phyloP scores from a whole-genome alignment of 2,113 vertebrate species.

The Gobius niger region DNA sequence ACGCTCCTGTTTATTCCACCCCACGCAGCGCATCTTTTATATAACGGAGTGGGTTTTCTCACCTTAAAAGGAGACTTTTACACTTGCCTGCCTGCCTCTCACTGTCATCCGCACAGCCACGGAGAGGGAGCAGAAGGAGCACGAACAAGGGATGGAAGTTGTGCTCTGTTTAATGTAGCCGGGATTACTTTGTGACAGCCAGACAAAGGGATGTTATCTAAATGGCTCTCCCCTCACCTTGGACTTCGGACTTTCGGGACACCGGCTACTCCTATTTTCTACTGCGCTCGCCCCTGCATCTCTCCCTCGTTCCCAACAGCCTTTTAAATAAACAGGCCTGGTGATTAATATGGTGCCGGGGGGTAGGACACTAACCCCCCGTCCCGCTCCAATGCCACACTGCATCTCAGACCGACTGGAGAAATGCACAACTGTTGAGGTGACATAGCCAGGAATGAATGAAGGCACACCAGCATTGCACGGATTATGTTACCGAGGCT shows the following conservation, averaged over 20 bases:
- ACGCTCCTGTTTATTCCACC: slow-evolving; percentile 52
- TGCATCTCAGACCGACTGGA: slow-evolving; percentile 54
- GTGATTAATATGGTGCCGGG: slow-evolving; percentile 74
- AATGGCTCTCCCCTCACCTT: slow-evolving; percentile 29
- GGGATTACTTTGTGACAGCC: slow-evolving; percentile 29
- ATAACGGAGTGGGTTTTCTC: slow-evolving; percentile 73
- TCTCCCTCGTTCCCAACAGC: slow-evolving; percentile 54
- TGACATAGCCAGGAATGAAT: slow-evolving; percentile 48
- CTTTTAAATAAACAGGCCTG: slow-evolving; percentile 60
- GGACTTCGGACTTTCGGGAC: slow-evolving; percentile 54
- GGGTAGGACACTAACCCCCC: slow-evolving; percentile 46
- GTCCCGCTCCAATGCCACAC: slow-evolving; percentile 54
- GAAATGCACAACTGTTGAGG: slow-evolving; percentile 63
- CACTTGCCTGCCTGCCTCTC: slow-evolving; percentile 65
- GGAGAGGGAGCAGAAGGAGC: slow-evolving; percentile 43
- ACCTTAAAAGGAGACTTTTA: slow-evolving; percentile 81
- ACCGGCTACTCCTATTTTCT: slow-evolving; percentile 26
- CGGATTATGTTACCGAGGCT: slow-evolving; percentile 32
- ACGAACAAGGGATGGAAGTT: slow-evolving; percentile 33
- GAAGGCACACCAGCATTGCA: background rate
- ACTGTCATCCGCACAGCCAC: slow-evolving; percentile 47
- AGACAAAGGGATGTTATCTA: slow-evolving; percentile 61
- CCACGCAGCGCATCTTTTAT: slow-evolving; percentile 67
- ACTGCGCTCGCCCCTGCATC: slow-evolving; percentile 28
- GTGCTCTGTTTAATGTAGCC: slow-evolving; percentile 44